These are phyloP conservation scores for Falco concolor DNA, from an alignment of 2,797 vertebrate genomes.

Conservation along the genomic window DNA sequence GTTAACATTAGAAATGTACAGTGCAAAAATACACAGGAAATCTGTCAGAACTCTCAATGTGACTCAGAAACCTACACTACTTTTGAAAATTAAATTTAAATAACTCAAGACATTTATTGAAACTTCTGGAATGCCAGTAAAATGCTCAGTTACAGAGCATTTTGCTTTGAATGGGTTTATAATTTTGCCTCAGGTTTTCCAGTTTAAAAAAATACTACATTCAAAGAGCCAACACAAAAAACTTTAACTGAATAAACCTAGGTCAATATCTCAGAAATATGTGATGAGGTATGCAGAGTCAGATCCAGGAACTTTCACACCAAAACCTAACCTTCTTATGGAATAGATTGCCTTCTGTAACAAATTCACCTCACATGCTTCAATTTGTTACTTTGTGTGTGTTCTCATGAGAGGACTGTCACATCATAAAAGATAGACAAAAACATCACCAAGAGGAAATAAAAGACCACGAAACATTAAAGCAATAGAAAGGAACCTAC, in stretches of 20 bases:
- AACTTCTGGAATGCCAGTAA: not conserved
- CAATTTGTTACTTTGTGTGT: not conserved
- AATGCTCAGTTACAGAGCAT: not conserved
- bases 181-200: not conserved
- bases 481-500: not conserved
- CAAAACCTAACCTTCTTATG: not conserved
- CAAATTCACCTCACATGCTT: not conserved
- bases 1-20: not conserved
- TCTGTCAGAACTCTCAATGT: not conserved
- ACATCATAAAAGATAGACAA: not conserved
- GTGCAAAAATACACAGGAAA: not conserved
- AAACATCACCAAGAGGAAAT: not conserved
- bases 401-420: not conserved
- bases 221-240: not conserved
- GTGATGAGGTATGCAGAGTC: not conserved
- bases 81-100: slow-evolving; percentile 1
- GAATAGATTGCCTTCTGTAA: not conserved
- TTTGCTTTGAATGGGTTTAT: not conserved
- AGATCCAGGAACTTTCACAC: not conserved
- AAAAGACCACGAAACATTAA: not conserved
- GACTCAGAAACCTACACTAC: not conserved
- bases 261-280: not conserved
- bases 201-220: not conserved
- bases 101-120: not conserved
- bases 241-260: not conserved